Conservation (phyloP, 2,113 vertebrate genomes). For the Macrotus californicus region DNA sequence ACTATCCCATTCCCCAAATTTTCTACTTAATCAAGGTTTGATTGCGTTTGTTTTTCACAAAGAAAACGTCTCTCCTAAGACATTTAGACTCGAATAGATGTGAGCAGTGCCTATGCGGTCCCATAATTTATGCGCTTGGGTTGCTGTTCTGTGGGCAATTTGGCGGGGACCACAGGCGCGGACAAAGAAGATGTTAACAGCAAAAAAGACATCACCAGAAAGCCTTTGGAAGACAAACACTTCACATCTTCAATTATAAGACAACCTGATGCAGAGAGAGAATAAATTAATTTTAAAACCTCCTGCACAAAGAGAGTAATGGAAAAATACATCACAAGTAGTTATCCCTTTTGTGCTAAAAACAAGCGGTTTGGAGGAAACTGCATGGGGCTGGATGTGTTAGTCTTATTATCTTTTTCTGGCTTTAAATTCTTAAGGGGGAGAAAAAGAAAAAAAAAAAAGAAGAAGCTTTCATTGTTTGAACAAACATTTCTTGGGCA, state of each 20-base stretch:
- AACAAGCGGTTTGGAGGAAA: slow-evolving; percentile 60
- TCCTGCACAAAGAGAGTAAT: slow-evolving; percentile 62
- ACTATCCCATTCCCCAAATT: background rate
- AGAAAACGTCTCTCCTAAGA: slow-evolving; percentile 41
- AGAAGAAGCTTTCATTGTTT: slow-evolving; percentile 2
- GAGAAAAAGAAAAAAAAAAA: background rate
- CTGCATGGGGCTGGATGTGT: slow-evolving; percentile 36
- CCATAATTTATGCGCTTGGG: slow-evolving; percentile 8
- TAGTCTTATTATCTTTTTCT: slow-evolving; percentile 52
- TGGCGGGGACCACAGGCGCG: background rate
- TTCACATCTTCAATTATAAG: slow-evolving; percentile 41
- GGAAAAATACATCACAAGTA: slow-evolving; percentile 54
- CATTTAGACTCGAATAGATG: background rate
- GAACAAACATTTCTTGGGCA: slow-evolving; percentile 27
- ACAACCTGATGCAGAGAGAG: slow-evolving; percentile 42
- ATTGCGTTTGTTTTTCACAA: slow-evolving; percentile 43
- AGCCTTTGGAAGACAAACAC: slow-evolving; percentile 37
- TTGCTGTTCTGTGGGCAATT: background rate
- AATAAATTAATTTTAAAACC: slow-evolving; percentile 68
- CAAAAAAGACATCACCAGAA: slow-evolving; percentile 22
- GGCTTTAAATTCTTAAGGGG: slow-evolving; percentile 34
- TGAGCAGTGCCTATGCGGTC: background rate
- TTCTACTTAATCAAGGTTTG: slow-evolving; percentile 18
- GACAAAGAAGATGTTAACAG: slow-evolving; percentile 44
- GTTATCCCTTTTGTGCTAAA: slow-evolving; percentile 57